These are phyloP conservation scores for Labia minor DNA, from an alignment of 2,888 invertebrate genomes.

Conservation along the genomic window DNA sequence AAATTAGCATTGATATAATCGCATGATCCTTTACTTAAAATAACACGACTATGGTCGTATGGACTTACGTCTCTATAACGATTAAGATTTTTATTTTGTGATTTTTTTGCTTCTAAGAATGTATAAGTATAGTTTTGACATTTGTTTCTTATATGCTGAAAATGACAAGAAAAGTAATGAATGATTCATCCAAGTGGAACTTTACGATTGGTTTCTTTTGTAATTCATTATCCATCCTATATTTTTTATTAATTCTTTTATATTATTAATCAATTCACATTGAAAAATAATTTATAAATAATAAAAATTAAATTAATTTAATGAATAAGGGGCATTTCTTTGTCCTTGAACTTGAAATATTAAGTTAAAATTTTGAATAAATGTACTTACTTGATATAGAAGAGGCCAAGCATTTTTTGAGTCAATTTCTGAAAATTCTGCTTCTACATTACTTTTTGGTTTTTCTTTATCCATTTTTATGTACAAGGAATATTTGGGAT, in stretches of 20 bases:
- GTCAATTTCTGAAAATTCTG: conserved; percentile 60
- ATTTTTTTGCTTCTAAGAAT: conserved; percentile 58
- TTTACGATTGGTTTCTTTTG: conserved; percentile 4
- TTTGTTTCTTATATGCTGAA: conserved; percentile 63
- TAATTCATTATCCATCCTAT: neutral
- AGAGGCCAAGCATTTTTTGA: conserved; percentile 57
- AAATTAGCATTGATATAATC: conserved; percentile 95
- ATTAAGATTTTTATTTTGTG: conserved; percentile 70
- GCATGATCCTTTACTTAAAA: conserved; percentile 57
- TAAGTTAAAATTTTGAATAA: conserved; percentile 15
- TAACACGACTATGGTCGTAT: conserved; percentile 84
- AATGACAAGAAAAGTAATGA: conserved; percentile 30
- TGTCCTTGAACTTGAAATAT: conserved; percentile 19
- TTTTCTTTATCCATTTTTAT: conserved; percentile 24
- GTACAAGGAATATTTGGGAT: neutral
- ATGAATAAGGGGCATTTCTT: neutral
- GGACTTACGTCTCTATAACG: conserved; percentile 93
- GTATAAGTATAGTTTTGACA: conserved; percentile 46
- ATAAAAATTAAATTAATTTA: neutral
- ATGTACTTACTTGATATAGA: conserved; percentile 54
- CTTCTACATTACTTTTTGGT: conserved; percentile 45
- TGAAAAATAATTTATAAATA: neutral
- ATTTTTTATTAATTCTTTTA: neutral
- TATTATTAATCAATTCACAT: neutral
- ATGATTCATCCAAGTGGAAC: conserved; percentile 14